Conservation (phyloP, 2,797 vertebrate species). For the Hemibagrus guttatus region DNA sequence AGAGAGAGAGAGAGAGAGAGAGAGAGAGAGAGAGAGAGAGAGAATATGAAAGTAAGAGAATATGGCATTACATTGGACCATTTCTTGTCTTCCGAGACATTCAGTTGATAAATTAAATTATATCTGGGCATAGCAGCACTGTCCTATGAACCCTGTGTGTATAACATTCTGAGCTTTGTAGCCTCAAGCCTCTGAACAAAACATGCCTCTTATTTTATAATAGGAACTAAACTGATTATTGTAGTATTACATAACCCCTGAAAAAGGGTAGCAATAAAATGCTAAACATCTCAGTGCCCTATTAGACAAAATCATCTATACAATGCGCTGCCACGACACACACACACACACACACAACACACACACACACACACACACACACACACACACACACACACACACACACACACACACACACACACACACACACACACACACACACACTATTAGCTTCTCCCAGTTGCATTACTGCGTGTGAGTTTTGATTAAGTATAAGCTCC, state of each 20-base stretch:
- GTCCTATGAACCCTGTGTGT: neutral
- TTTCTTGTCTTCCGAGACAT: constrained; percentile 4
- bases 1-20: no score
- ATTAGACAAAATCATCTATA: constrained; percentile 27
- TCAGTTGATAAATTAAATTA: constrained; percentile 1
- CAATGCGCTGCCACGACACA: constrained; percentile 14
- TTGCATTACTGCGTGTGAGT: constrained; percentile 40
- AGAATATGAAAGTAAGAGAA: neutral
- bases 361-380: constrained; percentile 19
- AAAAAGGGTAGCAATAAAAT: constrained; percentile 24
- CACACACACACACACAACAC: constrained; percentile 28
- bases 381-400: constrained; percentile 19
- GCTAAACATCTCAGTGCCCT: neutral
- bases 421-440: constrained; percentile 26
- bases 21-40: neutral
- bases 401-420: constrained; percentile 29
- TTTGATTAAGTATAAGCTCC: constrained; percentile 54
- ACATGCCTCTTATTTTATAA: constrained; percentile 16
- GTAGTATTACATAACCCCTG: constrained; percentile 17
- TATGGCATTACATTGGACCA: neutral
- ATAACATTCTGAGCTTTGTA: neutral
- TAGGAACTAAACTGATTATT: constrained; percentile 1
- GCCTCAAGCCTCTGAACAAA: constrained; percentile 16
- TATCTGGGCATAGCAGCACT: neutral
- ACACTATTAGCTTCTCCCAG: constrained; percentile 24